phyloP scores from a whole-genome alignment of 2,113 vertebrate species.

The Pandion haliaetus region DNA sequence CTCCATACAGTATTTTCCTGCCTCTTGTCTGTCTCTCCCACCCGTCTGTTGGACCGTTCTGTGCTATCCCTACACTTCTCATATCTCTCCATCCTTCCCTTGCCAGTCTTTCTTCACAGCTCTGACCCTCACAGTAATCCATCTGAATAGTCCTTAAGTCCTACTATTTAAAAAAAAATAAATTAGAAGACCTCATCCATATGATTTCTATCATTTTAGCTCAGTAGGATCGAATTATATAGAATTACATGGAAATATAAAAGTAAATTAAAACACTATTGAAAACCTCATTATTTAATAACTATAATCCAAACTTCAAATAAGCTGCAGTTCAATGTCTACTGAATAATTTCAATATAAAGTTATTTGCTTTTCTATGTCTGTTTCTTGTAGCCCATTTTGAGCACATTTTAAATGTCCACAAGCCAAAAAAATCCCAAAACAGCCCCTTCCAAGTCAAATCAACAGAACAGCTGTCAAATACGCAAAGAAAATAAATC shows the following conservation, averaged over 20 bases:
- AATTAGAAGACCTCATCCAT: neutral
- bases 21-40: neutral
- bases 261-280: neutral
- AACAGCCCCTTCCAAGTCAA: neutral
- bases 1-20: neutral
- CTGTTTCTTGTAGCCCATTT: neutral
- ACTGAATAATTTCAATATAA: neutral
- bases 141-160: neutral
- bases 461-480: neutral
- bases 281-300: slow-evolving; percentile 25
- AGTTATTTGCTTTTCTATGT: neutral
- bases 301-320: neutral
- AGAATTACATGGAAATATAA: neutral
- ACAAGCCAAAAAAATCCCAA: neutral
- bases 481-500: neutral
- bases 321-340: neutral
- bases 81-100: neutral
- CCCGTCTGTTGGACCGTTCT: neutral
- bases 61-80: neutral
- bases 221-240: neutral
- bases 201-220: neutral
- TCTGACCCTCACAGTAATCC: neutral
- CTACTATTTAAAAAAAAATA: neutral
- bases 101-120: neutral
- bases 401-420: neutral